Base-by-base conservation (phyloP, 2,888 invertebrate genomes). In the Kryphioiulus occultus region DNA sequence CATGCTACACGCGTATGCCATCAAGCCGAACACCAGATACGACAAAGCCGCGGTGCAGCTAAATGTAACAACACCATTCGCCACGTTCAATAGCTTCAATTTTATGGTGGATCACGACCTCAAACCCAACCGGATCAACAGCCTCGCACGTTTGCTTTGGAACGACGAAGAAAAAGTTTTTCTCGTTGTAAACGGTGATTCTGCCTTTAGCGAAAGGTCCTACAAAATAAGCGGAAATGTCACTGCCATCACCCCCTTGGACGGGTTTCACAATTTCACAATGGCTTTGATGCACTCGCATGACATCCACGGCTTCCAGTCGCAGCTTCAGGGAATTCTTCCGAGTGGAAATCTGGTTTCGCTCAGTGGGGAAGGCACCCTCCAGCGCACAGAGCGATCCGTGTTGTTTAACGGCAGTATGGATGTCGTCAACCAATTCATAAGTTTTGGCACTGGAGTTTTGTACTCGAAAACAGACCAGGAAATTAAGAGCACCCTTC, bases 21-120 rank as follows among this genome's bases (percentile, higher is more conserved):
- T 87, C 47, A 83, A 44, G 9, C 87, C 87, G 30, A 39, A 68
- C 22, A 47, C 85, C 22, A 53, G 39, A 17, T 87, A 85, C 26
- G 84, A 87, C 42, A 32, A 68, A 10, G 68, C 22, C n/a, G 53
- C 59, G 35, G n/a, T 47, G 7, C 26, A 32, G 22, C 22, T 87
- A 1, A 84, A 85, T 10, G 30, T 87, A 19, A 53, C 59, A n/a
- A 85, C 87, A 5, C 87, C 87, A 1, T 87, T 87, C 30, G 15
- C 22, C 5, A 19, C 44, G 32, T 85, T 85, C 59, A 15, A 39
- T 10, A 85, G 19, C n/a, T 42, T 84, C 9, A 85, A 39, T 22
- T 53, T 87, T 44, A 17, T 26, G 9, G 19, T 85, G 22, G 30
- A 68, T 30, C 87, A 87, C 32, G n/a, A 35, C 12, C 32, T 87